Conservation (phyloP, 2,797 vertebrate species). For the Leptatherina wallacei region DNA sequence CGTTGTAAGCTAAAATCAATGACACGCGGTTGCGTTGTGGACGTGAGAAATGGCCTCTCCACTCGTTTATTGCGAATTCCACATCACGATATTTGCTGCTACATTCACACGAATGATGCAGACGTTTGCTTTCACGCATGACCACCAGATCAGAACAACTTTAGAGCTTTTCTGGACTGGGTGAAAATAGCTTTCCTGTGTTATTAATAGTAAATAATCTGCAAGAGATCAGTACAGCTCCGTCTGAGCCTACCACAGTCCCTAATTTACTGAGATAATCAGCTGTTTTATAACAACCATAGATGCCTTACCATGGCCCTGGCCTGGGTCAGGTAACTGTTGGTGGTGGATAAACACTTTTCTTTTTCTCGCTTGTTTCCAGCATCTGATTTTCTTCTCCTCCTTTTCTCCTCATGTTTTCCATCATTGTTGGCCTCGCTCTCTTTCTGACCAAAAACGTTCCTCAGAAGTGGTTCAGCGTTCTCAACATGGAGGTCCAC, state of each 20-base stretch:
- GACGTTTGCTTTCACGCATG: no score
- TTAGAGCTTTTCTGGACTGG: no score
- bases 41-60: no score
- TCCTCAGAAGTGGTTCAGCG: slow-evolving; percentile 81
- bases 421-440: slow-evolving; percentile 40
- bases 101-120: no score
- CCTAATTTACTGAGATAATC: background rate
- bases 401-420: slow-evolving; percentile 50
- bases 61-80: no score
- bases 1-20: no score
- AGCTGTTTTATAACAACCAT: slow-evolving; percentile 12
- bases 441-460: slow-evolving; percentile 74
- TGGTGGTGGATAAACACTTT: slow-evolving; percentile 77
- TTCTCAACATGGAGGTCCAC: slow-evolving; percentile 86
- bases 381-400: slow-evolving; percentile 58
- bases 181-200: background rate
- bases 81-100: no score
- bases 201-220: background rate
- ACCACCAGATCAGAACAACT: no score
- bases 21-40: no score
- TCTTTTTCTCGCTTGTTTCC: slow-evolving; percentile 51
- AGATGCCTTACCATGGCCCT: slow-evolving; percentile 83
- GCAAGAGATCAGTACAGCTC: background rate
- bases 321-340: slow-evolving; percentile 78
- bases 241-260: slow-evolving; percentile 1